A percentile compares a stretch with the other conserved stretches of the same genome.
Evolutionary conservation across 2,113 vertebrate genomes (phyloP).

Genomic region (Aleadryas rufinucha): DNA sequence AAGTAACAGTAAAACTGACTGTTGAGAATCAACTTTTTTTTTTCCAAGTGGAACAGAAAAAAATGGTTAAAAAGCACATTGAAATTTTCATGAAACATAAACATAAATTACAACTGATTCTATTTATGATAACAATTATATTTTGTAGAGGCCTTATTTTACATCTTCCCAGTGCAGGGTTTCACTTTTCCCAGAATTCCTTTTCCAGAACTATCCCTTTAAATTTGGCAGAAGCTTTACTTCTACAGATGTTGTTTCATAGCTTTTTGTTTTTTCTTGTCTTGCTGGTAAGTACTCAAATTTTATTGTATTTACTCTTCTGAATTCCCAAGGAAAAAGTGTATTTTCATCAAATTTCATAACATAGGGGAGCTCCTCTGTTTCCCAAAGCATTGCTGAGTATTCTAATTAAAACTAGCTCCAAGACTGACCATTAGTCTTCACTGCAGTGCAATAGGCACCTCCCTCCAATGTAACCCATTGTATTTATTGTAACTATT

Average conservation of each 20-base stretch:
- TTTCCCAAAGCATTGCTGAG: neutral
- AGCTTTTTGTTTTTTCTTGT: neutral
- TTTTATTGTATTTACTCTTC: conserved; percentile 7
- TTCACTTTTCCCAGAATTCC: neutral
- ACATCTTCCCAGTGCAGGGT: neutral
- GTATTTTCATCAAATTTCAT: neutral
- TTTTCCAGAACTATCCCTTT: neutral
- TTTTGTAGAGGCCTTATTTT: neutral
- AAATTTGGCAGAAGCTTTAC: neutral
- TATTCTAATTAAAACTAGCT: neutral
- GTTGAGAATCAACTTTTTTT: neutral
- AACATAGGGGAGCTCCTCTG: neutral
- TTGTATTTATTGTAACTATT: conserved; percentile 1
- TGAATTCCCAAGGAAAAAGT: neutral
- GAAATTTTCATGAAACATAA: neutral
- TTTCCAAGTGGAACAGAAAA: neutral
- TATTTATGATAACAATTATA: neutral
- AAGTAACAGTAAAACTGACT: neutral
- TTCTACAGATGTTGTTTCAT: neutral
- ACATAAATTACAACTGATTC: neutral
- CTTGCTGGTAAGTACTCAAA: neutral
- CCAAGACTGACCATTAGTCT: neutral
- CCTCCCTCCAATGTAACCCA: neutral
- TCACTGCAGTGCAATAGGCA: neutral
- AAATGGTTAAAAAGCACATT: neutral